Percentiles rank a stretch among this genome's conserved stretches.
Conservation (phyloP, 2,888 invertebrate species). For the Tridacna crocea region DNA sequence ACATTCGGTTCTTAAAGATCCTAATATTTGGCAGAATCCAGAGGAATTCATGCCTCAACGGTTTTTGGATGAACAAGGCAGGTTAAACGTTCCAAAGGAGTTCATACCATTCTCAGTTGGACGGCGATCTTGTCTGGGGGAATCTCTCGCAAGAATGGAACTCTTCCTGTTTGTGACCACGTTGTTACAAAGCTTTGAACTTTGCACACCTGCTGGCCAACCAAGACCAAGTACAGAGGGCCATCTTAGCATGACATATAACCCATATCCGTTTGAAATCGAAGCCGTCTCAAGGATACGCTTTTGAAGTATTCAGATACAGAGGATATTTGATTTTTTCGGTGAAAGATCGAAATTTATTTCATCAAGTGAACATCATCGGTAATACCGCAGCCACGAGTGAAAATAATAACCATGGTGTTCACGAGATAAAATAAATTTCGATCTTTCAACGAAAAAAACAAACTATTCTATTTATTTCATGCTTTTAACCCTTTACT, state of each 20-base stretch:
- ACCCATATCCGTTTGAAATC: constrained; percentile 42
- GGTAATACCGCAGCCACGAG: no score
- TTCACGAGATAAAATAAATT: no score
- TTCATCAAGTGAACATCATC: no score
- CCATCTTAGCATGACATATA: constrained; percentile 46
- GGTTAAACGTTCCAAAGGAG: constrained; percentile 36
- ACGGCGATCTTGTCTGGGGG: constrained; percentile 56
- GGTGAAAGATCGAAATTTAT: no score
- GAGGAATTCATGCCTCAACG: constrained; percentile 51
- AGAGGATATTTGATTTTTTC: no score
- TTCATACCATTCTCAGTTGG: constrained; percentile 57
- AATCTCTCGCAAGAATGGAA: constrained; percentile 59
- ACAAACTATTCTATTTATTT: no score
- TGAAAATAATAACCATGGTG: no score
- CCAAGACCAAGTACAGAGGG: constrained; percentile 31
- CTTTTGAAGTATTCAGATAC: neutral
- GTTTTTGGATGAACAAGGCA: constrained; percentile 38
- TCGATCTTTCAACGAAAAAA: no score
- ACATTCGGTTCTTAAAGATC: constrained; percentile 52
- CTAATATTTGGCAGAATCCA: constrained; percentile 42
- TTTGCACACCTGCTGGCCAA: constrained; percentile 26
- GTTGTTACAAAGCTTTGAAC: constrained; percentile 46
- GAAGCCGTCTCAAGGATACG: neutral
- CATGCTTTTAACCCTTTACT: no score
- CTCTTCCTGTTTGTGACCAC: constrained; percentile 56